These are phyloP conservation scores for Zaprionus vittiger DNA, from an alignment of 1,140 invertebrate genomes.

Conservation along the genomic window DNA sequence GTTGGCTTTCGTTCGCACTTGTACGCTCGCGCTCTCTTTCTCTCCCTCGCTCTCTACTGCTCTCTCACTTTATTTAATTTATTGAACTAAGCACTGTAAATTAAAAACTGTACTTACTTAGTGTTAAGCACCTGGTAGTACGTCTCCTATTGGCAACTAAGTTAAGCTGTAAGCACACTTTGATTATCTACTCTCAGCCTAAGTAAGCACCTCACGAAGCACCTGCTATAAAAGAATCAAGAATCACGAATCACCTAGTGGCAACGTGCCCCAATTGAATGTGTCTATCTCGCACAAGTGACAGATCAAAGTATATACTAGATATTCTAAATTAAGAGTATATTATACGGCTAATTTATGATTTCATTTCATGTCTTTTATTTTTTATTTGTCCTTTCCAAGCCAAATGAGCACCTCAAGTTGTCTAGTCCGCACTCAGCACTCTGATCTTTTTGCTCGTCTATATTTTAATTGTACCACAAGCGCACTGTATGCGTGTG, in stretches of 20 bases:
- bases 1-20: constrained; percentile 29
- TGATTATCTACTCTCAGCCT: constrained; percentile 40
- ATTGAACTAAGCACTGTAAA: constrained; percentile 63
- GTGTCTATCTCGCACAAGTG: not conserved
- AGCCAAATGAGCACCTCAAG: constrained; percentile 36
- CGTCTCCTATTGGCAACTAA: constrained; percentile 58
- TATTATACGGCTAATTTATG: constrained; percentile 15
- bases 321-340: not conserved
- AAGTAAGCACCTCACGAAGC: constrained; percentile 22
- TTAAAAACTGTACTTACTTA: constrained; percentile 66
- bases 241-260: constrained; percentile 17
- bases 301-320: constrained; percentile 1
- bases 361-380: not conserved
- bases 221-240: constrained; percentile 7
- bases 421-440: constrained; percentile 51
- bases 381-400: constrained; percentile 1
- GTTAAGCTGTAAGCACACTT: constrained; percentile 64
- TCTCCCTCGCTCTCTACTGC: not conserved
- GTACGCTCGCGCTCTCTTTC: not conserved
- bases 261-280: constrained; percentile 28
- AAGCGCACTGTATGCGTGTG: constrained; percentile 29
- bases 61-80: constrained; percentile 57
- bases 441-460: constrained; percentile 25
- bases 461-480: constrained; percentile 71
- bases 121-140: constrained; percentile 70